Base-by-base conservation (phyloP, 1,140 invertebrate genomes). In the Melipona quadrifasciata region DNA sequence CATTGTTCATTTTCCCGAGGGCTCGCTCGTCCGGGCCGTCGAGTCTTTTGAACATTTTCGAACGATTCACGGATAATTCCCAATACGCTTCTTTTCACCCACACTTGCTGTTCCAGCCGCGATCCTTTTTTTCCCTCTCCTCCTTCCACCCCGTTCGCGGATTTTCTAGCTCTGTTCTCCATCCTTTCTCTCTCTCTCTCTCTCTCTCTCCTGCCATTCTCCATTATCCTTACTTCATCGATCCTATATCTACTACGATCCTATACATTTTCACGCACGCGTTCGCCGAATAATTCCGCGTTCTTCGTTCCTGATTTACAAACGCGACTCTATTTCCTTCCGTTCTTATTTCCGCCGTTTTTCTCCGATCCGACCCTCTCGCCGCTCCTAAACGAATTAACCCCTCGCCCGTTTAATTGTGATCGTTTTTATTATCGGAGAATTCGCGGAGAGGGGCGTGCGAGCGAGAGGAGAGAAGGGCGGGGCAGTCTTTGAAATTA, bases 41-140 rank as follows among this genome's bases (percentile, higher is more conserved):
- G 87, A 92, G 90, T 81, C 91, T 93, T 93, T 93, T 93, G 90
- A 93, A 89, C 90, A 90, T 85, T 90, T 86, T 90, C 89, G 87
- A 93, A 92, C 91, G 90, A 94, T 92, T 93, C 91, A 88, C 90
- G 89, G 91, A 93, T 94, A 92, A 93, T 94, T 93, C 92, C 89
- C 90, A 89, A 92, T 92, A 91, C 91, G 86, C 90, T 92, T 85
- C 78, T 88, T 87, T 86, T 87, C 82, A 79, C 74, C 83, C 77
- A 67, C 75, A 84, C 75, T 76, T 75, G 85, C 80, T 90, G 55
- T 70, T 78, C 57, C 73, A 53, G 64, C 72, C 67, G 57, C 68
- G 53, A 68, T 68, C 71, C 53, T 77, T 31, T 11, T 19, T 64
- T 67, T 24, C 51, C 47, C 3, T 27, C 3, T 17, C 2, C 4